Conservation (phyloP, 2,113 vertebrate species). For the Pachypanchax playfairii region DNA sequence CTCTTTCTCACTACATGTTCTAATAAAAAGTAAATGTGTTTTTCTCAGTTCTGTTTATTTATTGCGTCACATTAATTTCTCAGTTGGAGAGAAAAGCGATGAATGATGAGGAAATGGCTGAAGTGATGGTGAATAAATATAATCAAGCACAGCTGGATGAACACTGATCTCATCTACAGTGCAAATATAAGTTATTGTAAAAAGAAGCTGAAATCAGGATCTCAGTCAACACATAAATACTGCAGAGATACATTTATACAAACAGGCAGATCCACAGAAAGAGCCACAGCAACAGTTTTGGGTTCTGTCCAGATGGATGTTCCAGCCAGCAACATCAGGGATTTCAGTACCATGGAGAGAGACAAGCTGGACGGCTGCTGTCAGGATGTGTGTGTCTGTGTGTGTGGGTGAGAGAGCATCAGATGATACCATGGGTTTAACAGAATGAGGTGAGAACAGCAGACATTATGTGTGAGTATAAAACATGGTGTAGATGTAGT, state of each 20-base stretch:
- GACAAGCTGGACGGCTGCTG: slow-evolving; percentile 35
- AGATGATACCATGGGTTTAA: too few species aligned
- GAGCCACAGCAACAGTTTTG: neutral
- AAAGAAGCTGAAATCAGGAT: slow-evolving; percentile 4
- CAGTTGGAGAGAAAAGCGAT: neutral
- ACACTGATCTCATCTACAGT: slow-evolving; percentile 28
- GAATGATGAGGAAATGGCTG: neutral
- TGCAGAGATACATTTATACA: slow-evolving; percentile 22
- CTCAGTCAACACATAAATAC: slow-evolving; percentile 13
- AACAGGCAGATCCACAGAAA: neutral
- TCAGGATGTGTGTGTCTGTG: neutral
- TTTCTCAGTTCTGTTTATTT: too few species aligned
- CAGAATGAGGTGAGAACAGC: too few species aligned
- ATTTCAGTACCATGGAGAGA: slow-evolving; percentile 78
- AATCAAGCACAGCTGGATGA: neutral
- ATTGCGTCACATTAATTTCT: neutral
- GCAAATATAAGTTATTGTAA: slow-evolving; percentile 7
- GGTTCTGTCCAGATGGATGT: slow-evolving; percentile 46
- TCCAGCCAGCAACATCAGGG: slow-evolving; percentile 15
- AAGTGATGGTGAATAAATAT: neutral
- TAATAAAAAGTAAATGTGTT: neutral
- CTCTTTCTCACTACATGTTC: too few species aligned
- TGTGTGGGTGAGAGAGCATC: neutral
- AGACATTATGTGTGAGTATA: too few species aligned
- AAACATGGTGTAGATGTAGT: too few species aligned